Evolutionary conservation across 1,140 invertebrate genomes (phyloP).

Genomic region (Anoplolepis gracilipes): DNA sequence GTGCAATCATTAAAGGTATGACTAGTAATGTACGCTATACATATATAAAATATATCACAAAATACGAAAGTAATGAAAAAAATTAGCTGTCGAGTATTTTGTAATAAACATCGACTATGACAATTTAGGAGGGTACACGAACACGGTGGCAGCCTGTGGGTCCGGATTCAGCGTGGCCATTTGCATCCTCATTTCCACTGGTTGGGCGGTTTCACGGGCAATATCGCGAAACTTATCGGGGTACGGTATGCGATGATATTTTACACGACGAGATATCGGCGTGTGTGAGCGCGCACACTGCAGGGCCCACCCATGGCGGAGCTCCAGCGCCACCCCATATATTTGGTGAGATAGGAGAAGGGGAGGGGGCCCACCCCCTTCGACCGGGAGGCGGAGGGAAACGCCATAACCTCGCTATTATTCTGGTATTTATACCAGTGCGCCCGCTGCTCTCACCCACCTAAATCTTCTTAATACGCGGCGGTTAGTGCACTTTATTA

Average conservation of each 20-base stretch:
- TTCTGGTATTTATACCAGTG: constrained; percentile 81
- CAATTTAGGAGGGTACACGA: background rate
- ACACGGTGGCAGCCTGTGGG: background rate
- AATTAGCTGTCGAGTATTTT: background rate
- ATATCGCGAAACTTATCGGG: constrained; percentile 83
- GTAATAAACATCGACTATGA: constrained; percentile 13
- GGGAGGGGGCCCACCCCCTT: constrained; percentile 5
- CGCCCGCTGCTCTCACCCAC: constrained; percentile 75
- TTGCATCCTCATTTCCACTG: constrained; percentile 80
- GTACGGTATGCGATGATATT: constrained; percentile 82
- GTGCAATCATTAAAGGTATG: background rate
- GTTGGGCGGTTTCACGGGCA: constrained; percentile 76
- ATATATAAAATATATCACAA: no score
- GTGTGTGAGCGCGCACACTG: constrained; percentile 52
- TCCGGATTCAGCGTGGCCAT: constrained; percentile 50
- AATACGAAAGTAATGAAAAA: background rate
- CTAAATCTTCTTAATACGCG: constrained; percentile 83
- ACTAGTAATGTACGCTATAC: no score
- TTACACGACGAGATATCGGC: constrained; percentile 74
- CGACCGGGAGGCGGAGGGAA: constrained; percentile 59
- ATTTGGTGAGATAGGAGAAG: constrained; percentile 72
- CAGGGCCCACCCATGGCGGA: constrained; percentile 81
- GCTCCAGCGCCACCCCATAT: constrained; percentile 79
- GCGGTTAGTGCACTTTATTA: constrained; percentile 80
- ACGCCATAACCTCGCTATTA: constrained; percentile 82